A percentile compares a stretch with the other conserved stretches of the same genome.
phyloP scores from a whole-genome alignment of 92 coral and sea anemone species.

The Siderastrea radians region DNA sequence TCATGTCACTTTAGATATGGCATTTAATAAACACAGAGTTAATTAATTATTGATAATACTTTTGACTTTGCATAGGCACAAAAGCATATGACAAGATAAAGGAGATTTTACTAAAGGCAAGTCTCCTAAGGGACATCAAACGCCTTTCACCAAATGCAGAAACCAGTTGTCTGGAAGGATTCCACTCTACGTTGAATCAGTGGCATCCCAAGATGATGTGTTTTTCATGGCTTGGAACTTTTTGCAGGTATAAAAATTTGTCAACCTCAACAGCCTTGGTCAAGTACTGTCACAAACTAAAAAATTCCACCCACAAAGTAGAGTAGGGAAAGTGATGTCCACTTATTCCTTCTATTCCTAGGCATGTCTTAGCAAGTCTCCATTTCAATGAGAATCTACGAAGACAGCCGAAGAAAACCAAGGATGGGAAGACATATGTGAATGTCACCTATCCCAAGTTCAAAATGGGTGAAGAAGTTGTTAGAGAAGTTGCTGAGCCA shows the following conservation, averaged over 20 bases:
- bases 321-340: not conserved
- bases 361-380: constrained; percentile 54
- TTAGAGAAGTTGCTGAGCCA: constrained; percentile 42
- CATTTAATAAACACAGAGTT: not conserved
- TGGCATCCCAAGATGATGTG: constrained; percentile 65
- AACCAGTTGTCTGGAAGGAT: constrained; percentile 61
- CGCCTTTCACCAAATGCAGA: constrained; percentile 47
- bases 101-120: constrained; percentile 49
- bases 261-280: too few species aligned
- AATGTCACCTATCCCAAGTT: constrained; percentile 37
- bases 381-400: constrained; percentile 49
- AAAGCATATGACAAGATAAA: constrained; percentile 58
- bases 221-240: constrained; percentile 69
- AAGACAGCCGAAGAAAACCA: constrained; percentile 23
- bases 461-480: constrained; percentile 37
- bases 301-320: not conserved
- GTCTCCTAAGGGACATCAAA: constrained; percentile 53
- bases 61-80: constrained; percentile 26
- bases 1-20: not conserved
- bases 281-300: too few species aligned
- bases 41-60: not conserved
- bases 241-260: constrained; percentile 35
- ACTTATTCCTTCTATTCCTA: not conserved
- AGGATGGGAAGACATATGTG: constrained; percentile 21
- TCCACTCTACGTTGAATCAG: constrained; percentile 56